These are phyloP conservation scores for Octomys mimax DNA, from an alignment of 2,797 vertebrate genomes.

Conservation along the genomic window DNA sequence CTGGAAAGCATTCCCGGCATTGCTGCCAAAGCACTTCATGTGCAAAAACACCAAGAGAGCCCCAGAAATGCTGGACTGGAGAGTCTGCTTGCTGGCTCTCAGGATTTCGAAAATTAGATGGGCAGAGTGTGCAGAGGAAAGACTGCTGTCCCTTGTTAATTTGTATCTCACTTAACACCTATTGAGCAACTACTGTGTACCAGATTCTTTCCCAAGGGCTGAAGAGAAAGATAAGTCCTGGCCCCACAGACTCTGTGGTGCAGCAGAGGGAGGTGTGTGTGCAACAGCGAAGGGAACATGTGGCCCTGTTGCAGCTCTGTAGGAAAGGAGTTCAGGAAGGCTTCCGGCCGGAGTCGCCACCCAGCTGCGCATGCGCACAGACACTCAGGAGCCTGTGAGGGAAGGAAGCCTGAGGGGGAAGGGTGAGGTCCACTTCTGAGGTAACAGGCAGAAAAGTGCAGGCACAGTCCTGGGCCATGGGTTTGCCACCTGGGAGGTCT, in stretches of 20 bases:
- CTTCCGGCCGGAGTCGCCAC: background rate
- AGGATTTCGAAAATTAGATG: background rate
- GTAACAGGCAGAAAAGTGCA: background rate
- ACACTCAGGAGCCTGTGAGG: background rate
- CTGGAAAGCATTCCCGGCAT: background rate
- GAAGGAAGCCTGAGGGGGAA: background rate
- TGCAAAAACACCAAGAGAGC: background rate
- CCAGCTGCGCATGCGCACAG: background rate
- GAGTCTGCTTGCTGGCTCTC: background rate
- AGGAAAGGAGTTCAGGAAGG: background rate
- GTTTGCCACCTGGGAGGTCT: conserved; percentile 1
- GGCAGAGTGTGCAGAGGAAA: background rate
- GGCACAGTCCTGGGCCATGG: background rate
- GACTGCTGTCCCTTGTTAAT: background rate
- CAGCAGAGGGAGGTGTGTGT: background rate
- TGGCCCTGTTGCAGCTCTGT: background rate
- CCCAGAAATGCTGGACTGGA: background rate
- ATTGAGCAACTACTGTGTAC: background rate
- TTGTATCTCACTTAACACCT: background rate
- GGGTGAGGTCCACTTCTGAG: background rate
- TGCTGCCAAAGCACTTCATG: background rate
- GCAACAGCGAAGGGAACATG: background rate
- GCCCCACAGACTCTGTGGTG: background rate
- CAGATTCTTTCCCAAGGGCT: background rate
- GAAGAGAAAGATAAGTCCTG: background rate